Evolutionary conservation across 2,888 invertebrate genomes (phyloP), one percentile per base, ranked within the genome.

Genomic region (Drosophila bunnanda): DNA sequence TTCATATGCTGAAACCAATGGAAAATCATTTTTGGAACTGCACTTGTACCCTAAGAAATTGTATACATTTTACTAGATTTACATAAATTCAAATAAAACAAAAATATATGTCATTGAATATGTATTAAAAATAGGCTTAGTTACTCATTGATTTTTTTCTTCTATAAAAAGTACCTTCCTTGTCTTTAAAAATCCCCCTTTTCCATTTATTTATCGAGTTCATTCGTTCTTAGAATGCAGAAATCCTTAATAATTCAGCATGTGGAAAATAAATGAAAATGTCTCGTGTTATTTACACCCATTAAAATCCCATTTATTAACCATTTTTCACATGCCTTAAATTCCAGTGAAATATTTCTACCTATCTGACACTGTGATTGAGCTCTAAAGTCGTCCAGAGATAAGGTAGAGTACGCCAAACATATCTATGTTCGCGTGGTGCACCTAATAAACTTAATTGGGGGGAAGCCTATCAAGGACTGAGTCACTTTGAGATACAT

Each of bases 371-470:
- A 50, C 22, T 10, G 10, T 64, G 55, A 55, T 66, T 48, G 43
- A 50, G 38, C 30, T 17, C 22, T 32, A 25, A 44, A 52, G 38
- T 34, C 32, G 43, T 9, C 55, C 52, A 62, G 62, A 79, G 70
- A 53, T 41, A 30, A 39, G 41, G 25, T 22, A 20, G 13, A 1
- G n/a, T 13, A 6, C 6, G 9, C 20, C 9, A n/a, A 60, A 20
- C 44, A 36, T 61, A 44, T 36, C 28, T 54, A 39, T n/a, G 22
- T n/a, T 41, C 12, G n/a, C 13, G 34, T 50, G n/a, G 32, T 44
- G 20, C 17, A 25, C 66, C 22, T 25, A 36, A 41, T 22, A 34
- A 50, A 20, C 32, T 30, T 13, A 17, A 32, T 43, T 43, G 9
- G n/a, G 53, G 67, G 65, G 20, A 66, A 43, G 30, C 65, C 65